phyloP scores from a whole-genome alignment of 1,140 invertebrate genomes.

The Pogonus chalceus region DNA sequence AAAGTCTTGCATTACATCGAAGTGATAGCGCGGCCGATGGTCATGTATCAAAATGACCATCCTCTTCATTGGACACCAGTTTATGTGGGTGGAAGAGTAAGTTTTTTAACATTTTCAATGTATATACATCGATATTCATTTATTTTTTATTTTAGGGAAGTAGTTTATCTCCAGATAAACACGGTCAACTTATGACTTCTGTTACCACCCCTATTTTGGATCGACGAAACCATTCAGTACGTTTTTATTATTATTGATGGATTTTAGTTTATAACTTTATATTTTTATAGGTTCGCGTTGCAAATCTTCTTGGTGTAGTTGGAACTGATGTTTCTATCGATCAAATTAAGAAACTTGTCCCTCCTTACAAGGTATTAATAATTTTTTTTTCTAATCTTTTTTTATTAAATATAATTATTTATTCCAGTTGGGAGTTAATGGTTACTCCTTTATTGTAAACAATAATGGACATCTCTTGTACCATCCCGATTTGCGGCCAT shows the following conservation, averaged over 20 bases:
- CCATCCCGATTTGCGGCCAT: slow-evolving; percentile 91
- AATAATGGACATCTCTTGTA: slow-evolving; percentile 96
- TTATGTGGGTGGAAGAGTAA: slow-evolving; percentile 78
- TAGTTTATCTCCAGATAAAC: slow-evolving; percentile 54
- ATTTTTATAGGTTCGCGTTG: slow-evolving; percentile 57
- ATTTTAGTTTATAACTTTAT: slow-evolving; percentile 12
- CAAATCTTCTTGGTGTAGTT: slow-evolving; percentile 85
- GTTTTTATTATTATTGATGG: slow-evolving; percentile 20
- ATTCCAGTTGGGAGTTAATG: slow-evolving; percentile 82
- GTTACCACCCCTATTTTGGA: slow-evolving; percentile 88
- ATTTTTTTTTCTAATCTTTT: too few relatives aligned
- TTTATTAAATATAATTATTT: slow-evolving; percentile 3
- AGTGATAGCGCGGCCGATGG: slow-evolving; percentile 81
- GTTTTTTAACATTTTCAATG: too few relatives aligned
- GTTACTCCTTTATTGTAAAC: slow-evolving; percentile 92
- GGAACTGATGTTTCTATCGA: slow-evolving; percentile 89
- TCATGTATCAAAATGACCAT: slow-evolving; percentile 81
- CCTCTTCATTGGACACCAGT: slow-evolving; percentile 85
- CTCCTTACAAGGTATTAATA: slow-evolving; percentile 87
- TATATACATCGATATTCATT: not conserved
- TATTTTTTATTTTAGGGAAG: slow-evolving; percentile 42
- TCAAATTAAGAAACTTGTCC: slow-evolving; percentile 84
- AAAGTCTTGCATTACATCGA: slow-evolving; percentile 89
- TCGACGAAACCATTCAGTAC: slow-evolving; percentile 79
- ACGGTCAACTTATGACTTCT: slow-evolving; percentile 76